Evolutionary conservation across 2,113 vertebrate genomes (phyloP).

Genomic region (Pseudorhombus dupliciocellatus): DNA sequence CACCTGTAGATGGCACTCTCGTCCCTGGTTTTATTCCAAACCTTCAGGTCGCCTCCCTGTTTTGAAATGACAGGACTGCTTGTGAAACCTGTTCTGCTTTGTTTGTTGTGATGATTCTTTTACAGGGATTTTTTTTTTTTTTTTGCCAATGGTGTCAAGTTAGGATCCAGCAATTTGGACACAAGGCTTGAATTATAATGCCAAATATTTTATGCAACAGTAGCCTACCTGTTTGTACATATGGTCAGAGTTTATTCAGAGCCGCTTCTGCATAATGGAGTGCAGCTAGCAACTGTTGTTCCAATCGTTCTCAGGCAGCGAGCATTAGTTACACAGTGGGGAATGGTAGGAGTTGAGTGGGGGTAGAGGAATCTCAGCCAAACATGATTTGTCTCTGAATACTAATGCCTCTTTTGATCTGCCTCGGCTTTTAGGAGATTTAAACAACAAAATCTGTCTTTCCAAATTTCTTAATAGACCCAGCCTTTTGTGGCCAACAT

Average conservation of each 20-base stretch:
- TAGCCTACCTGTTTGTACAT: slow-evolving; percentile 52
- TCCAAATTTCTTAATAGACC: slow-evolving; percentile 77
- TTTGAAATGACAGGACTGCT: slow-evolving; percentile 63
- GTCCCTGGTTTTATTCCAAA: slow-evolving; percentile 68
- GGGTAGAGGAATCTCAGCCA: slow-evolving; percentile 74
- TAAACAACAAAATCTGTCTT: slow-evolving; percentile 77
- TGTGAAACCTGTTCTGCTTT: slow-evolving; percentile 48
- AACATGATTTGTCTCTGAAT: slow-evolving; percentile 79
- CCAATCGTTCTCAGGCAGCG: slow-evolving; percentile 64
- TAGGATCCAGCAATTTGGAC: not conserved
- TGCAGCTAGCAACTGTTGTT: slow-evolving; percentile 71
- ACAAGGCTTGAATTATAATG: not conserved
- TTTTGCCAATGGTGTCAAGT: slow-evolving; percentile 7
- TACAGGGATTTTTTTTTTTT: slow-evolving; percentile 37
- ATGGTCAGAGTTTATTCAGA: slow-evolving; percentile 56
- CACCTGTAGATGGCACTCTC: slow-evolving; percentile 78
- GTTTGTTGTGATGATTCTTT: slow-evolving; percentile 46
- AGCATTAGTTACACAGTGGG: slow-evolving; percentile 75
- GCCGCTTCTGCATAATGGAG: slow-evolving; percentile 68
- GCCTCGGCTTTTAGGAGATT: slow-evolving; percentile 75
- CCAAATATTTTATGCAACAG: slow-evolving; percentile 8
- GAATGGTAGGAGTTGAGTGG: slow-evolving; percentile 71
- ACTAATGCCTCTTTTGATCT: slow-evolving; percentile 80
- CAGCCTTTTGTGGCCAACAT: slow-evolving; percentile 72
- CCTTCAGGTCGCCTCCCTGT: slow-evolving; percentile 58